A percentile compares a stretch with the other conserved stretches of the same genome.
Evolutionary conservation across 2,797 vertebrate species (phyloP).

Genomic region (Perodicticus potto): DNA sequence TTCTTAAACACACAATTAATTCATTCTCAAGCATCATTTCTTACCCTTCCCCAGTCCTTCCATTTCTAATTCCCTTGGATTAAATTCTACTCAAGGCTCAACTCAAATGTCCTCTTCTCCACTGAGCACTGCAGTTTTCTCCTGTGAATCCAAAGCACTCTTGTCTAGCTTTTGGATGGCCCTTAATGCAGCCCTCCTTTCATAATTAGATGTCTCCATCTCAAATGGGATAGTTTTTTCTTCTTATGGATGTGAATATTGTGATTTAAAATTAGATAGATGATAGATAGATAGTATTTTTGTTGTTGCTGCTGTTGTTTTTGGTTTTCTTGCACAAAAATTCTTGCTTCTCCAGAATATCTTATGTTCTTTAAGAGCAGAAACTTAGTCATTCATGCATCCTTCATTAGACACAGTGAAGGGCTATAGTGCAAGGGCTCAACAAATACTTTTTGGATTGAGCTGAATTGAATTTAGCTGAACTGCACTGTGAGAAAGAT

Average conservation of each 20-base stretch:
- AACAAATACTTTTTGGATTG: not conserved
- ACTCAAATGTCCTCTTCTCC: not conserved
- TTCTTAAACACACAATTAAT: constrained; percentile 7
- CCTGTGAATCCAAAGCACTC: not conserved
- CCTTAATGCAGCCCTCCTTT: not conserved
- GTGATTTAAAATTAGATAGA: not conserved
- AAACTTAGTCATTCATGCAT: not conserved
- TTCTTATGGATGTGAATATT: not conserved
- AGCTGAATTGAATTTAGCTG: not conserved
- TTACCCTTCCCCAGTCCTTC: not conserved
- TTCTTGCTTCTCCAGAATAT: not conserved
- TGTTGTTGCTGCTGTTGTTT: not conserved
- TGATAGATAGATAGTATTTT: not conserved
- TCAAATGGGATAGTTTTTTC: not conserved
- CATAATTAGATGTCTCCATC: not conserved
- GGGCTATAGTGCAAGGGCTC: not conserved
- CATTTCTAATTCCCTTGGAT: not conserved
- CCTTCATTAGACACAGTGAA: not conserved
- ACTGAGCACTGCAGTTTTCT: not conserved
- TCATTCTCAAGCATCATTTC: not conserved
- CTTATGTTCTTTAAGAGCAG: not conserved
- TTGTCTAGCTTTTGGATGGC: not conserved
- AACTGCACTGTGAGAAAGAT: not conserved
- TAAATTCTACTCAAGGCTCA: not conserved
- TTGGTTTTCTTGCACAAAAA: not conserved